phyloP scores from a whole-genome alignment of 37 sponge, comb jelly and placozoan species.

The Bolinopsis microptera region DNA sequence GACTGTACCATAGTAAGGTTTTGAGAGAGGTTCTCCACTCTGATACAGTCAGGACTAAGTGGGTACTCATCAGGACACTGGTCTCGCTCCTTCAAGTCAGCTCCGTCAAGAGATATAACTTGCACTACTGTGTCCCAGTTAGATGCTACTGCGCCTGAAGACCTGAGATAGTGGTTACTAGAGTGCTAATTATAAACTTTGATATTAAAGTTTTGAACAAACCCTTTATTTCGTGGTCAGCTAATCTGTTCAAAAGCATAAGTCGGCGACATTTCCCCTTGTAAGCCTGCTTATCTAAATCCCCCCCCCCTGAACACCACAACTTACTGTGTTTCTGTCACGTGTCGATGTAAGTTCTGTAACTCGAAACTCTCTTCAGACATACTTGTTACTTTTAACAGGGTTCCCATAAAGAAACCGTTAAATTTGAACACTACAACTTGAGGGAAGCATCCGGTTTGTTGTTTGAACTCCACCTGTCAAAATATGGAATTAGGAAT shows the following conservation, averaged over 20 bases:
- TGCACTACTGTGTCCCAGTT: slow-evolving; percentile 30
- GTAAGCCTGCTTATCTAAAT: too few relatives aligned
- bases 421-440: slow-evolving; percentile 67
- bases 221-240: too few relatives aligned
- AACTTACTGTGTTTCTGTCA: not conserved
- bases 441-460: slow-evolving; percentile 66
- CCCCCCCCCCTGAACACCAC: too few relatives aligned
- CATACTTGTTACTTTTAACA: slow-evolving; percentile 65
- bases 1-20: slow-evolving; percentile 44
- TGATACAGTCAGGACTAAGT: not conserved
- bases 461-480: slow-evolving; percentile 58
- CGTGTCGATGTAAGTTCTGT: not conserved
- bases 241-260: too few relatives aligned
- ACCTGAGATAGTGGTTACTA: too few relatives aligned
- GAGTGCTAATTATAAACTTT: too few relatives aligned
- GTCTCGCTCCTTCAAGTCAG: slow-evolving; percentile 31
- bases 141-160: not conserved
- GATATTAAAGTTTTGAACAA: too few relatives aligned
- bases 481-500: too few relatives aligned
- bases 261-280: too few relatives aligned
- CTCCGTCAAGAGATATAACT: not conserved
- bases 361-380: slow-evolving; percentile 37
- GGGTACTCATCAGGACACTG: slow-evolving; percentile 61
- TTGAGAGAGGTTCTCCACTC: not conserved
- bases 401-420: slow-evolving; percentile 63